These are phyloP conservation scores for Caenorhabditis sp. DNA, from an alignment of 2,888 invertebrate species.

Conservation along the genomic window DNA sequence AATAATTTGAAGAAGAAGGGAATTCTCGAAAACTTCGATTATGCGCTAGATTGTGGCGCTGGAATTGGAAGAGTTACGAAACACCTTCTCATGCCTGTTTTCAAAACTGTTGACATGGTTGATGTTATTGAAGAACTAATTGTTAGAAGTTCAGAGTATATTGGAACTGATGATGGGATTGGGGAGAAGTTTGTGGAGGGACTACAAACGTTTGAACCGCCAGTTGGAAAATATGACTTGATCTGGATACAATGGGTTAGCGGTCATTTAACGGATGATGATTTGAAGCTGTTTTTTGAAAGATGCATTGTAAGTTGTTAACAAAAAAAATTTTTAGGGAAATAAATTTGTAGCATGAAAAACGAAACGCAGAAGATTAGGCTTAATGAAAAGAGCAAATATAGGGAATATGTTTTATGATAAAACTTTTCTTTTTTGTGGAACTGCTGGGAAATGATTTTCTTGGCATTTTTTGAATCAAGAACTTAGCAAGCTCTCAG, in stretches of 20 bases:
- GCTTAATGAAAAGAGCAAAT: too few relatives aligned
- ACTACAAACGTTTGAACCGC: conserved; percentile 81
- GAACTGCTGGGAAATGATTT: too few relatives aligned
- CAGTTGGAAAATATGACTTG: conserved; percentile 81
- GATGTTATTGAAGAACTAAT: conserved; percentile 64
- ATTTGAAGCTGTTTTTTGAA: conserved; percentile 79
- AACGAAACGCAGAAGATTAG: too few relatives aligned
- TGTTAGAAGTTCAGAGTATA: conserved; percentile 55
- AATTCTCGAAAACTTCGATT: conserved; percentile 8
- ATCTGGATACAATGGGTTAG: conserved; percentile 98
- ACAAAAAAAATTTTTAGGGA: too few relatives aligned
- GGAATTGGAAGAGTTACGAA: conserved; percentile 94
- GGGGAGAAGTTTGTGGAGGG: conserved; percentile 72
- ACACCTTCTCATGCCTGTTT: conserved; percentile 81
- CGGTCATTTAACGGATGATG: conserved; percentile 84
- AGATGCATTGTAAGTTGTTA: conserved; percentile 71
- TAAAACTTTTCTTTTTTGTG: too few relatives aligned
- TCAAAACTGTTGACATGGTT: conserved; percentile 74
- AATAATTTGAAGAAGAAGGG: conserved; percentile 75
- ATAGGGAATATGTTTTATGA: too few relatives aligned
- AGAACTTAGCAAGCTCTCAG: too few relatives aligned
- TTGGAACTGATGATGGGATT: conserved; percentile 49
- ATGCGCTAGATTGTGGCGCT: conserved; percentile 92
- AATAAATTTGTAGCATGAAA: too few relatives aligned
- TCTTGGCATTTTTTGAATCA: too few relatives aligned